Evolutionary conservation across 2,113 vertebrate species (phyloP).

Genomic region (Polyodon spathula): DNA sequence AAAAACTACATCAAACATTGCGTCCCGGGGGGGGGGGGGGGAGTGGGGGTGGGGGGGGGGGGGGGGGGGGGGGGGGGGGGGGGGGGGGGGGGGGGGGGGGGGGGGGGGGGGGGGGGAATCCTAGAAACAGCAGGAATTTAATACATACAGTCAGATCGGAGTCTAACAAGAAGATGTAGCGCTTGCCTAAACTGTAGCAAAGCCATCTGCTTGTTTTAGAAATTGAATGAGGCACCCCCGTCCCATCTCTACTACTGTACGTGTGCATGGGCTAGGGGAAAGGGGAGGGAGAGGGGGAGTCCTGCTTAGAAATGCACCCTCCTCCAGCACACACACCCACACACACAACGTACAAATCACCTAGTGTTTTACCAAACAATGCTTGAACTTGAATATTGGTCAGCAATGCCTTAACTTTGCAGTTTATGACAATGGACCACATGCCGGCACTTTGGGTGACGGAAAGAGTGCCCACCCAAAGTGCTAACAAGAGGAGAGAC

Average conservation of each 20-base stretch:
- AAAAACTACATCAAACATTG: slow-evolving; percentile 67
- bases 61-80: slow-evolving; percentile 66
- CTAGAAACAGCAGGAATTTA: slow-evolving; percentile 67
- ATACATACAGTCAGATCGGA: slow-evolving; percentile 46
- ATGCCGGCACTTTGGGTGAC: too few relatives aligned
- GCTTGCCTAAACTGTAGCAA: neutral
- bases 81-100: slow-evolving; percentile 67
- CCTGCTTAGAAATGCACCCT: too few relatives aligned
- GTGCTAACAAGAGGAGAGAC: too few relatives aligned
- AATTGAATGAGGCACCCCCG: too few relatives aligned
- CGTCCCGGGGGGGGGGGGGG: slow-evolving; percentile 61
- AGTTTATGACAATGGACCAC: too few relatives aligned
- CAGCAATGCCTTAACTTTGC: too few relatives aligned
- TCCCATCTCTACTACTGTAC: neutral
- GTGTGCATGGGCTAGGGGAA: neutral
- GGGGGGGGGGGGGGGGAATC: slow-evolving; percentile 71
- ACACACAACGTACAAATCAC: too few relatives aligned
- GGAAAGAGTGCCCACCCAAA: too few relatives aligned
- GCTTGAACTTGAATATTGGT: too few relatives aligned
- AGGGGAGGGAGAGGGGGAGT: neutral
- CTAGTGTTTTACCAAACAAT: too few relatives aligned
- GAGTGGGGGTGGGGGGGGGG: slow-evolving; percentile 68
- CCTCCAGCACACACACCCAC: too few relatives aligned
- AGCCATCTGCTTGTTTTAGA: neutral
- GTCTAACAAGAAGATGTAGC: slow-evolving; percentile 22